These are phyloP conservation scores for Scyliorhinus canicula DNA, from an alignment of 2,797 vertebrate genomes.

Conservation along the genomic window DNA sequence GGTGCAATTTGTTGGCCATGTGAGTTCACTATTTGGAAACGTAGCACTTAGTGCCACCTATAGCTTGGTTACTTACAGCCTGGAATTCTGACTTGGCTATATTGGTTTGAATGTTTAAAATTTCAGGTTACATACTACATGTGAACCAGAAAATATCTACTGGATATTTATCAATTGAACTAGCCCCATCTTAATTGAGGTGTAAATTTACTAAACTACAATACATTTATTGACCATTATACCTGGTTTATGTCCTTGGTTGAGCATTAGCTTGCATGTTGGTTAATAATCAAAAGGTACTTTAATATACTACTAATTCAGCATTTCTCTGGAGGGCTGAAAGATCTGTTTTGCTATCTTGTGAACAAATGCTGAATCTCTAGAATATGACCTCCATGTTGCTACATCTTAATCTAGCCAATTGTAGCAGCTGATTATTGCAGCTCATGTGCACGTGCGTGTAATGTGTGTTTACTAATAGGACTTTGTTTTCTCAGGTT, in stretches of 20 bases:
- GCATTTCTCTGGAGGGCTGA: background rate
- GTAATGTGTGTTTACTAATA: background rate
- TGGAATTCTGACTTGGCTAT: background rate
- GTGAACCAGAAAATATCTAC: background rate
- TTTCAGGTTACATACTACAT: background rate
- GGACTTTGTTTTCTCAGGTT: conserved; percentile 57
- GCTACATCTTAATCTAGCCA: background rate
- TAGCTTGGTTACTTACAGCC: background rate
- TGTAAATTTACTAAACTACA: background rate
- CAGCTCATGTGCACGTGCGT: background rate
- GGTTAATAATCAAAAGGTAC: background rate
- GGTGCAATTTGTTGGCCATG: background rate
- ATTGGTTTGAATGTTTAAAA: background rate
- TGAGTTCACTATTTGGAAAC: too few species aligned
- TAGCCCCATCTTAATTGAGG: background rate
- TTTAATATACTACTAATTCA: background rate
- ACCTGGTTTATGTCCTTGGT: background rate
- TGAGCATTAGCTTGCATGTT: background rate
- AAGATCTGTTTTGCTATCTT: background rate
- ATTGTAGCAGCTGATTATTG: background rate
- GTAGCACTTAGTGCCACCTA: background rate
- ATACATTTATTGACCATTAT: background rate
- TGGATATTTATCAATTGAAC: too few species aligned
- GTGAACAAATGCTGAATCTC: background rate
- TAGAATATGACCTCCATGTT: background rate